These are phyloP conservation scores for Aplysia californica DNA, from an alignment of 1,140 invertebrate species.

Conservation along the genomic window DNA sequence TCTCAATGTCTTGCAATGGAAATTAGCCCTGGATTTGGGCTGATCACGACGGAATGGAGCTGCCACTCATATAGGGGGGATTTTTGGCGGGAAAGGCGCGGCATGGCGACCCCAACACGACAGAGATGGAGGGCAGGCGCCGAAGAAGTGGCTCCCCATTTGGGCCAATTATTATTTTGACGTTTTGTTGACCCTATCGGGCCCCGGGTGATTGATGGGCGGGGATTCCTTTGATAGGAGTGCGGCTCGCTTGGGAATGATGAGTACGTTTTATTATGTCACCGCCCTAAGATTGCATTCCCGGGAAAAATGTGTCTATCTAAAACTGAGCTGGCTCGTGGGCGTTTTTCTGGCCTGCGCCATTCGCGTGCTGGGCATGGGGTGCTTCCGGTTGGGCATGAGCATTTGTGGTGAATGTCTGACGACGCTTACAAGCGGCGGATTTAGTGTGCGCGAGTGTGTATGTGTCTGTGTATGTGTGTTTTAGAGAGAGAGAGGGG, in stretches of 20 bases:
- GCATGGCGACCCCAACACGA: constrained; percentile 11
- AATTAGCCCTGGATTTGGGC: constrained; percentile 21
- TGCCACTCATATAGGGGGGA: constrained; percentile 4
- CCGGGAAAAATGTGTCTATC: not conserved
- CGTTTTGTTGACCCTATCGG: constrained; percentile 3
- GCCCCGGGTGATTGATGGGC: constrained; percentile 3
- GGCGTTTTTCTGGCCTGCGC: not conserved
- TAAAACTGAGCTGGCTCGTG: not conserved
- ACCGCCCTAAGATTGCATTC: constrained; percentile 8
- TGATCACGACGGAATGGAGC: constrained; percentile 21
- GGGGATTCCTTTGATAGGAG: not conserved
- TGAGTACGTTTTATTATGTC: constrained; percentile 19
- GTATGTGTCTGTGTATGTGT: not conserved
- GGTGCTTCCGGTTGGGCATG: not conserved
- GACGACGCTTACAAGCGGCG: not conserved
- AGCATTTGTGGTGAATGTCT: not conserved
- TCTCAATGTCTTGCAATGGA: constrained; percentile 16
- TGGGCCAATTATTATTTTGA: constrained; percentile 26
- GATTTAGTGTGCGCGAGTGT: not conserved
- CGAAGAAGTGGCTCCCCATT: constrained; percentile 22
- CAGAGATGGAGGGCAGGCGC: constrained; percentile 16
- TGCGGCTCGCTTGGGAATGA: not conserved
- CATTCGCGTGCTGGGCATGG: not conserved
- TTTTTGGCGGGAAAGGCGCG: not conserved
- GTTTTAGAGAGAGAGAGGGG: too few relatives aligned